Base-by-base conservation (phyloP, 2,888 invertebrate species). In the Sminthurides aquaticus region DNA sequence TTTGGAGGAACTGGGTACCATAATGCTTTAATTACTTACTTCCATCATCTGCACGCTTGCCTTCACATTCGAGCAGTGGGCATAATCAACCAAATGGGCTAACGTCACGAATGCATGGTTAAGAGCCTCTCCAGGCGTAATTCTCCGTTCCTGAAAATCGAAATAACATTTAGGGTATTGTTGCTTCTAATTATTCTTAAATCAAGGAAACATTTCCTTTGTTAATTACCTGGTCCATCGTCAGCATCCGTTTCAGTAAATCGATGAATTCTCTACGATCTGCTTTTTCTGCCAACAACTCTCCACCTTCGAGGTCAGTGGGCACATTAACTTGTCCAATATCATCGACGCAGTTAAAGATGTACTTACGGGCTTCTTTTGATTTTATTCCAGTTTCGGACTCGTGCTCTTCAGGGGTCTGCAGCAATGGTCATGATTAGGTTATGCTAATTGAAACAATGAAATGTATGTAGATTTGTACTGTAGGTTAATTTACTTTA, bases 41-140 rank as follows among this genome's bases (percentile, higher is more conserved):
- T 97, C 96, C 96, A 97, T 97, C 90, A 96, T 95, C 79, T 95
- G 93, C 22, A 96, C 93, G 76, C 93, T 93, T 25, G 95, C 92
- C 80, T 97, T 96, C 26, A 96, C 95, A 80, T 94, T 95, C 81
- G 92, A 91, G 79, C 95, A 95, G 78, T 96, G 95, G 18, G 94
- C 93, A 80, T 95, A 97, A 80, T 97, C 96, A 3, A 94, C 89
- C 63, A 97, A 83, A 79, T 97, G 96, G 0, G 91, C 90, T 70
- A 97, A 82, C 48, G 91, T 89, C 54, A 96, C 94, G 80, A 97
- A 97, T 49, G 92, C 89, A 81, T 97, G 97, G 79, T 92, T 92
- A 74, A 97, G 79, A 15, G 97, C 97, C 80, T 96, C 95, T 48
- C 91, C 92, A 0, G 99, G 99, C 24, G 91, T 93, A 76, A 98